These are phyloP conservation scores for Limanda limanda DNA, from an alignment of 2,113 vertebrate genomes.

Conservation along the genomic window DNA sequence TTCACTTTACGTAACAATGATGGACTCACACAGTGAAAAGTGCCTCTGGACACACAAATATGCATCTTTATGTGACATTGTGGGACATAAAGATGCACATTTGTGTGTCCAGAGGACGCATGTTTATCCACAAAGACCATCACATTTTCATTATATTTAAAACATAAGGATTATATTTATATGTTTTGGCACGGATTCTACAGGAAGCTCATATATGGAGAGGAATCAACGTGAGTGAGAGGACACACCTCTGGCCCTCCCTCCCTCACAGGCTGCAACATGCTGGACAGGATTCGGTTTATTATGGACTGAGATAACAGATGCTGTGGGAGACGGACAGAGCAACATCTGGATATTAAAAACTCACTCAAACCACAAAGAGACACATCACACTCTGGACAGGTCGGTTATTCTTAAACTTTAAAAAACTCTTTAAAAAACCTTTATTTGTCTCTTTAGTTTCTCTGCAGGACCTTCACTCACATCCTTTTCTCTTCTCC, in stretches of 20 bases:
- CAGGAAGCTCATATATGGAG: neutral
- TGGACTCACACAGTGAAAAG: neutral
- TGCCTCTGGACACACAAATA: slow-evolving; percentile 9
- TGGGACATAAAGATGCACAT: too few species aligned
- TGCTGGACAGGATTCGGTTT: slow-evolving; percentile 53
- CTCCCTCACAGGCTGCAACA: slow-evolving; percentile 31
- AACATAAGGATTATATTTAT: too few species aligned
- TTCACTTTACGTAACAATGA: slow-evolving; percentile 14
- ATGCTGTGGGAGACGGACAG: neutral
- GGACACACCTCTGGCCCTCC: slow-evolving; percentile 45
- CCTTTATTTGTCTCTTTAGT: rapidly evolving
- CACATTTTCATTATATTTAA: too few species aligned
- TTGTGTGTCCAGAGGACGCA: too few species aligned
- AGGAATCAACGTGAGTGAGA: neutral
- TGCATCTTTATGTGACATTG: neutral
- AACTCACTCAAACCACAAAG: neutral
- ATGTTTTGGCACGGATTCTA: neutral
- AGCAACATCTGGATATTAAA: neutral
- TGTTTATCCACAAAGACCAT: too few species aligned
- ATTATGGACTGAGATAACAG: slow-evolving; percentile 22
- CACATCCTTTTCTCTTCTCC: neutral
- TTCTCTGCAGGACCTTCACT: neutral
- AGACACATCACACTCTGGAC: slow-evolving; percentile 3
- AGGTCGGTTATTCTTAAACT: slow-evolving; percentile 44
- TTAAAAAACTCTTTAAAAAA: neutral